Conservation (phyloP, 2,113 vertebrate species). For the Otus sunia region DNA sequence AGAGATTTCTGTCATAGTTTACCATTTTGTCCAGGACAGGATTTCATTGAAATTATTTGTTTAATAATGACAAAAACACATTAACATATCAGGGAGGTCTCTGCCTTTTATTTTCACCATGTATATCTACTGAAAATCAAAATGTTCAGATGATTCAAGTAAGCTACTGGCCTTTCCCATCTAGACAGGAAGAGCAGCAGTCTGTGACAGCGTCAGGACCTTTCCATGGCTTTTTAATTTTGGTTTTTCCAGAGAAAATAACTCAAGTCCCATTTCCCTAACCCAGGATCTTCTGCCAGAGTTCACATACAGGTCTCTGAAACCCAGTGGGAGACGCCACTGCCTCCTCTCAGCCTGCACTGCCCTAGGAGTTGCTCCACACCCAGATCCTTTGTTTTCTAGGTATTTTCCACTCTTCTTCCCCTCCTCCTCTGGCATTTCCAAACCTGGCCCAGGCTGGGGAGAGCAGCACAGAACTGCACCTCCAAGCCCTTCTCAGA, state of each 20-base stretch:
- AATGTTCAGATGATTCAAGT: neutral
- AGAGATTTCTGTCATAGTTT: neutral
- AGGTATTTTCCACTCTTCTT: neutral
- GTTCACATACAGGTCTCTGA: neutral
- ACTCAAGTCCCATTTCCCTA: neutral
- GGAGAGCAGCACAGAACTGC: neutral
- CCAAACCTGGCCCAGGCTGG: neutral
- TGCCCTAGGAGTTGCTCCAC: neutral
- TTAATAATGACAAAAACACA: neutral
- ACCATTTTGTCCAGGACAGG: neutral
- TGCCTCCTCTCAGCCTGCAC: rapidly evolving
- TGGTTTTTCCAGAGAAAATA: neutral
- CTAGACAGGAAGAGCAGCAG: neutral
- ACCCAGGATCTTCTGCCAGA: neutral
- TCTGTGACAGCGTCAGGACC: neutral
- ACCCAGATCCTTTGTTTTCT: neutral
- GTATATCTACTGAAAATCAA: neutral
- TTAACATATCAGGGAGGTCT: neutral
- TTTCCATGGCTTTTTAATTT: neutral
- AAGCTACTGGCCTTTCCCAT: neutral
- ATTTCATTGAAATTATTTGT: neutral
- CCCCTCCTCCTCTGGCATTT: neutral
- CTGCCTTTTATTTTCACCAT: neutral
- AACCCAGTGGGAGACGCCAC: rapidly evolving
- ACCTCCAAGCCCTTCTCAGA: neutral